These are phyloP conservation scores for Eristalis pertinax DNA, from an alignment of 2,888 invertebrate species.

Conservation along the genomic window DNA sequence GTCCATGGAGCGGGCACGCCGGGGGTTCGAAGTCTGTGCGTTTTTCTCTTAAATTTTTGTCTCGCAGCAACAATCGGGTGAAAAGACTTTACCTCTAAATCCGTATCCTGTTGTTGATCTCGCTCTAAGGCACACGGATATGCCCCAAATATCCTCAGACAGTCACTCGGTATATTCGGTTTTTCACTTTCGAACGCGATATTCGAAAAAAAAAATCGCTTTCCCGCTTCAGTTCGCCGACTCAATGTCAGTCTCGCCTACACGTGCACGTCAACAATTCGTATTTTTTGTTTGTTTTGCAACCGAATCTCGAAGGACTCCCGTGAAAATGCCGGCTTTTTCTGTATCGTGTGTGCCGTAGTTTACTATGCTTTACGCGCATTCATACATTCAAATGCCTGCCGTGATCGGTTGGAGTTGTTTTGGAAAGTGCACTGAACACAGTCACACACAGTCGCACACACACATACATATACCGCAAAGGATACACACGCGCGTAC, in stretches of 20 bases:
- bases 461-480: not conserved
- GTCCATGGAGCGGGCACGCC: not conserved
- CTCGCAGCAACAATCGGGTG: slow-evolving; percentile 39
- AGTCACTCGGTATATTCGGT: not conserved
- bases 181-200: slow-evolving; percentile 11
- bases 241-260: slow-evolving; percentile 18
- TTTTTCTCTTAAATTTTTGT: slow-evolving; percentile 44
- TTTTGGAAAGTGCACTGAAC: slow-evolving; percentile 35
- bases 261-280: slow-evolving; percentile 14
- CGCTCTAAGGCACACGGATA: not conserved
- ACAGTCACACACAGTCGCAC: not conserved
- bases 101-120: not conserved
- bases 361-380: slow-evolving; percentile 31
- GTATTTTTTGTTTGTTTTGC: slow-evolving; percentile 3
- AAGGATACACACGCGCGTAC: not conserved
- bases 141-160: slow-evolving; percentile 21
- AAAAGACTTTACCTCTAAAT: slow-evolving; percentile 30
- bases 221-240: slow-evolving; percentile 18
- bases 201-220: not conserved
- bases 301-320: slow-evolving; percentile 23
- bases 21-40: slow-evolving; percentile 17
- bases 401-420: slow-evolving; percentile 35
- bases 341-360: not conserved
- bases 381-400: slow-evolving; percentile 40
- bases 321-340: slow-evolving; percentile 42